phyloP scores from a whole-genome alignment of 1,140 invertebrate species.

The Caerostris extrusa region DNA sequence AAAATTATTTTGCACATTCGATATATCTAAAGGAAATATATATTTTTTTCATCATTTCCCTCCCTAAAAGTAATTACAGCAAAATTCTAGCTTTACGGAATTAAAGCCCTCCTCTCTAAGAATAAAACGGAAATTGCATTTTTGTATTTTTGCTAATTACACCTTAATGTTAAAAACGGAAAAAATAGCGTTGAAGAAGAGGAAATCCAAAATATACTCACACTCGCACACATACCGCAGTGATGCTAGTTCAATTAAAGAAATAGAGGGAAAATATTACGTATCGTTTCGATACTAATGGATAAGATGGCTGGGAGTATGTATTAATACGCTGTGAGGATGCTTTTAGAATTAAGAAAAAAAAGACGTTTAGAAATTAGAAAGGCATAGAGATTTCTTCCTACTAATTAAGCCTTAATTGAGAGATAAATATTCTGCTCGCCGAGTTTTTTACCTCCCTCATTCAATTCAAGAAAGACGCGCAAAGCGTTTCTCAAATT shows the following conservation, averaged over 20 bases:
- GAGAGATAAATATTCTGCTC: constrained; percentile 76
- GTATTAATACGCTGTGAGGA: constrained; percentile 74
- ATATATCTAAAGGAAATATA: background rate
- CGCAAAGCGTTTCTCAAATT: constrained; percentile 74
- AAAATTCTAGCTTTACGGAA: constrained; percentile 41
- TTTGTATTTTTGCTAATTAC: constrained; percentile 77
- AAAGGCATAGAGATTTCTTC: constrained; percentile 74
- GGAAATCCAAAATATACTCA: constrained; percentile 30
- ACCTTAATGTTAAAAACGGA: constrained; percentile 62
- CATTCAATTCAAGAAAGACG: constrained; percentile 76
- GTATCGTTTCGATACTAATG: constrained; percentile 76
- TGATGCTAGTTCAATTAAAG: constrained; percentile 77
- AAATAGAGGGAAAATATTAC: constrained; percentile 76
- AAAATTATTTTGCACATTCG: constrained; percentile 58
- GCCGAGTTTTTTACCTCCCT: constrained; percentile 56
- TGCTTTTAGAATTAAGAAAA: constrained; percentile 72
- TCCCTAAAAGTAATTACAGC: constrained; percentile 68
- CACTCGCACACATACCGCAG: constrained; percentile 51
- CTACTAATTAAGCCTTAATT: constrained; percentile 77
- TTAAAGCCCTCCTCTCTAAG: constrained; percentile 23
- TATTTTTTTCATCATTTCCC: background rate
- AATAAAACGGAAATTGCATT: constrained; percentile 76
- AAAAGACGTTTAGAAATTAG: constrained; percentile 73
- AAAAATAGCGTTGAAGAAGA: constrained; percentile 40
- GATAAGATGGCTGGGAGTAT: constrained; percentile 57